phyloP scores from a whole-genome alignment of 2,888 invertebrate species.

The Odontomyia ornata region DNA sequence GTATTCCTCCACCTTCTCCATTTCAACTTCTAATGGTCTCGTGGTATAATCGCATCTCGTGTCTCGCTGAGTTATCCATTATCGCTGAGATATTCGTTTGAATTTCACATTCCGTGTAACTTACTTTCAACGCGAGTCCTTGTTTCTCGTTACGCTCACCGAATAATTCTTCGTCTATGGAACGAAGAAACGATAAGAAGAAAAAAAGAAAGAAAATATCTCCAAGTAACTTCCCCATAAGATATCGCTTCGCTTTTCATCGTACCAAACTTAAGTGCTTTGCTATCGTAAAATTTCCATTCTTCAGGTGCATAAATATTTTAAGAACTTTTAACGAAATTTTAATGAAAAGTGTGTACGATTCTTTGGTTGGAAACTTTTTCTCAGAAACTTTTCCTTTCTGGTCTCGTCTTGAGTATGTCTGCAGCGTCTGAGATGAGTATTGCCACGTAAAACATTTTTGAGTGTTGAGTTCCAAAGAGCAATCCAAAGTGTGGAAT shows the following conservation, averaged over 20 bases:
- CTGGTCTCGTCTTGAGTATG: neutral
- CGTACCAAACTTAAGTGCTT: neutral
- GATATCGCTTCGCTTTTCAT: neutral
- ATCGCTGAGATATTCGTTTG: too few species aligned
- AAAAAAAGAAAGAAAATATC: too few species aligned
- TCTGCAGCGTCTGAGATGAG: too few species aligned
- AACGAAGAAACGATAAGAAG: neutral
- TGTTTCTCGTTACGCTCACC: neutral
- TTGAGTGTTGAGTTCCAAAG: too few species aligned
- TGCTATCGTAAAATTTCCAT: constrained; percentile 18
- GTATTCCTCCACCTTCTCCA: too few species aligned
- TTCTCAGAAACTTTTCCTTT: neutral
- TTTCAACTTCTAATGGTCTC: too few species aligned
- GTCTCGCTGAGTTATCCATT: too few species aligned
- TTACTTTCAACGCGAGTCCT: neutral
- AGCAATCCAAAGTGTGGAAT: too few species aligned
- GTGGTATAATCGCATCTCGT: too few species aligned
- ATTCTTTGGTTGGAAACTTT: neutral
- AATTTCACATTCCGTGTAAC: neutral
- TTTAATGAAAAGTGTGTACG: constrained; percentile 39
- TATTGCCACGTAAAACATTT: too few species aligned
- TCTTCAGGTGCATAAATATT: constrained; percentile 36
- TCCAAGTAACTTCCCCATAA: neutral
- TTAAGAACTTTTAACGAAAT: constrained; percentile 38
- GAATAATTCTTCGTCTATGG: neutral